phyloP scores from a whole-genome alignment of 2,113 vertebrate species.

The Peromyscus californicus region DNA sequence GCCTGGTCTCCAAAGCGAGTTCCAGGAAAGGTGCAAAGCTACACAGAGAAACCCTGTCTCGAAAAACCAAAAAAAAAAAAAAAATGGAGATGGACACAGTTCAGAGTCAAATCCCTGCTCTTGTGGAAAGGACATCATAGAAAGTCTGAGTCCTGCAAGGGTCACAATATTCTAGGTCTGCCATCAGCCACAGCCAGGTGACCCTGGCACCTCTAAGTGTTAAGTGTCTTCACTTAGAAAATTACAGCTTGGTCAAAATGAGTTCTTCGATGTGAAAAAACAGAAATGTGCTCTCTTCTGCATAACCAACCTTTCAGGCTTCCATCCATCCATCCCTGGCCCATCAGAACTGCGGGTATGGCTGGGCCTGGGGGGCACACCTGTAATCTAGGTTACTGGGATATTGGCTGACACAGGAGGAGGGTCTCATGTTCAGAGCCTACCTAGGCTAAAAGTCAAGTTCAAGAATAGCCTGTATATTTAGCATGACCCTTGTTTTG shows the following conservation, averaged over 20 bases:
- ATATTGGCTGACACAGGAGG: not conserved
- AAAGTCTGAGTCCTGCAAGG: not conserved
- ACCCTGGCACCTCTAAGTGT: not conserved
- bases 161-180: not conserved
- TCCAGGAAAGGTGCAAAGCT: no score
- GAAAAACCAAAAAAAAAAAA: no score
- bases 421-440: not conserved
- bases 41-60: no score
- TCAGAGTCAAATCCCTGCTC: not conserved
- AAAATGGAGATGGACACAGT: not conserved
- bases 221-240: not conserved
- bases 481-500: not conserved
- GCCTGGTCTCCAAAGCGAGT: no score
- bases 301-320: no score
- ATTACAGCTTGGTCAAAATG: not conserved
- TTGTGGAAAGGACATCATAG: not conserved
- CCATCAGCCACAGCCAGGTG: accelerated
- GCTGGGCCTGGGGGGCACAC: not conserved
- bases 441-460: not conserved
- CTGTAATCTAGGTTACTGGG: not conserved
- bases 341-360: not conserved
- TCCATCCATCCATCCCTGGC: not conserved
- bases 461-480: not conserved
- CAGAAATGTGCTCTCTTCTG: not conserved
- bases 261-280: not conserved